Base-by-base conservation (phyloP, 1,140 invertebrate species). In the Ceratina japonica region DNA sequence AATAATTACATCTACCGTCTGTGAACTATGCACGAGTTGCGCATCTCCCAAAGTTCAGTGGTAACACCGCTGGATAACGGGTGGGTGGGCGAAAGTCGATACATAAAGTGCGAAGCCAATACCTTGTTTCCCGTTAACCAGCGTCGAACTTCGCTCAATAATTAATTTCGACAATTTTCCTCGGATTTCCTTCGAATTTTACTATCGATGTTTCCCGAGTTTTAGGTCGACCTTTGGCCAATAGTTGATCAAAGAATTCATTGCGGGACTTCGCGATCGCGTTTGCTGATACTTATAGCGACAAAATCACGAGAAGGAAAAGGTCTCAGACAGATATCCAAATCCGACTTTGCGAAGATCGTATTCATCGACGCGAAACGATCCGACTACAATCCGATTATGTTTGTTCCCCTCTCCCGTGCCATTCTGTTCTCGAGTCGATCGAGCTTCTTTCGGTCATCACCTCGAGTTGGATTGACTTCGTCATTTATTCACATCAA, bases 1-100 rank as follows among this genome's bases (percentile, higher is more conserved):
- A 84, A 80, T 72, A 83, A 84, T 83, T 75, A 80, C 68, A 72
- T 83, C 18, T 18, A 61, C 44, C 64, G 76, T 73, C 69, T 79
- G 61, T 8, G 54, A 73, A 72, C 76, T 73, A 61, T 78, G 71
- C 75, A n/a, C 49, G 76, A 73, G 61, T 79, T 58, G 16, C 59
- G 10, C 22, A 15, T 16, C 12, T 31, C 27, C 27, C 27, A 31
- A 65, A 79, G 69, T 79, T 79, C 64, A 51, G 73, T 51, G 2
- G 44, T 52, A 51, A 31, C 66, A 18, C 52, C 27, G 75, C n/a
- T 52, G 20, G 44, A 10, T 49, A 68, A 8, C 37, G 15, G 49
- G n/a, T 12, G 24, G 22, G 24, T 27, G 24, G 61, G 27, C 27
- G 76, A 78, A 63, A 72, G 64, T 56, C 64, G 51, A 75, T 75